Base-by-base conservation (phyloP, 2,888 invertebrate species). In the Orchesella flavescens region DNA sequence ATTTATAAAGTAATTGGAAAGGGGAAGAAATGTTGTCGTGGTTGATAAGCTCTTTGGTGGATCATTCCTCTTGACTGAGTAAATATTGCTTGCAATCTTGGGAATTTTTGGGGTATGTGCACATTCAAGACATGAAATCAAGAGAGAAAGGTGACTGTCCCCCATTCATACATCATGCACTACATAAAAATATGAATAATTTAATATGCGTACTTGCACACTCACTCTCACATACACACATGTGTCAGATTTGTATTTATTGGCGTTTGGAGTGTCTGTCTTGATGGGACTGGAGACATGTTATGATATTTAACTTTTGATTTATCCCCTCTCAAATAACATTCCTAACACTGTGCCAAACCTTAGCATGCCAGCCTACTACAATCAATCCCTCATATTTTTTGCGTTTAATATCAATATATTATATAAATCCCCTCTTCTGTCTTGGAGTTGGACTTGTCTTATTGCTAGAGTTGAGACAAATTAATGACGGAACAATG, bases 61-160 rank as follows among this genome's bases (percentile, higher is more conserved):
- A 49, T 49, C 49, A 49, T 49, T 49, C 49, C 49, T 49, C 49
- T 49, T 49, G 49, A 7, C n/a, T 49, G n/a, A 12, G 49, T 49
- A 49, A 49, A 49, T 49, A 49, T 49, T 49, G 10, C 12, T 34
- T 49, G 49, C 49, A 49, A 49, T 49, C 12, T 49, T 49, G 49
- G 15, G n/a, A 49, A 12, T 49, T 15, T 34, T 34, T 34, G 34
- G 34, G 34, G n/a, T n/a, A 34, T 34, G 49, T 12, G 49, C 49
- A n/a, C 49, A 49, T 2, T 7, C 5, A 49, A 49, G 5, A 49
- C n/a, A 17, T 57, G 2, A 19, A 19, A 2, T 34, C 17, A 34
- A 71, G 61, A 57, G 59, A 74, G 76, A 82, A 82, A 82, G 82
- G 82, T 82, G 82, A 82, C 82, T 82, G 82, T 82, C 82, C 82